phyloP scores from a whole-genome alignment of 2,113 vertebrate genomes.

The Erinaceus europaeus region DNA sequence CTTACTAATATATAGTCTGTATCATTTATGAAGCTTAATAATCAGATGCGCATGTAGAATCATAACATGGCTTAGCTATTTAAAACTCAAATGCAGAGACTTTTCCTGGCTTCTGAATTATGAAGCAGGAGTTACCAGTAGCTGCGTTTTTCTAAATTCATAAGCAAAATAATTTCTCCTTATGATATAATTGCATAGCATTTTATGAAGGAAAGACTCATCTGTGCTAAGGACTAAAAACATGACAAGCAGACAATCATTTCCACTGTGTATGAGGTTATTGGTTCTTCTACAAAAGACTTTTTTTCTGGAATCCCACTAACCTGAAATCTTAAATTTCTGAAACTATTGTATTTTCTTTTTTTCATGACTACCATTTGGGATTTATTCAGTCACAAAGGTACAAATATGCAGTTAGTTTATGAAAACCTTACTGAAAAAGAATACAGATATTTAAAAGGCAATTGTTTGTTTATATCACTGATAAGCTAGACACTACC shows the following conservation, averaged over 20 bases:
- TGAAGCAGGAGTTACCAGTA: not conserved
- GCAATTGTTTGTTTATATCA: no score
- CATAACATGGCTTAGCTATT: not conserved
- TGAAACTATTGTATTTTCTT: no score
- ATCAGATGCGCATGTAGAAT: not conserved
- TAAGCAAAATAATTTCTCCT: conserved; percentile 24
- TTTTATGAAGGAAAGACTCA: conserved; percentile 30
- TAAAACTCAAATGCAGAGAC: not conserved
- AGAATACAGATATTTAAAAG: no score
- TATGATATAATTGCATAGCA: not conserved
- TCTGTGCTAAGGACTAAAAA: conserved; percentile 19
- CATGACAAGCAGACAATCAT: conserved; percentile 7
- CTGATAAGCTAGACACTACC: no score
- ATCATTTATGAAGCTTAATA: conserved; percentile 29
- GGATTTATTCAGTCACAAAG: no score
- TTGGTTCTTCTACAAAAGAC: not conserved
- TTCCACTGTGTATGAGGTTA: conserved; percentile 25
- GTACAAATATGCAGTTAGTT: no score
- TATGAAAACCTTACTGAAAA: no score
- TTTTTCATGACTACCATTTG: no score
- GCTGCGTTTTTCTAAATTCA: conserved; percentile 37
- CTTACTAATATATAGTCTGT: not conserved
- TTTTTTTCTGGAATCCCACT: conserved; percentile 20
- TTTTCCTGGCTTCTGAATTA: not conserved
- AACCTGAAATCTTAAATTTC: conserved; percentile 46